phyloP scores from a whole-genome alignment of 2,113 vertebrate genomes.

The Meleagris gallopavo region DNA sequence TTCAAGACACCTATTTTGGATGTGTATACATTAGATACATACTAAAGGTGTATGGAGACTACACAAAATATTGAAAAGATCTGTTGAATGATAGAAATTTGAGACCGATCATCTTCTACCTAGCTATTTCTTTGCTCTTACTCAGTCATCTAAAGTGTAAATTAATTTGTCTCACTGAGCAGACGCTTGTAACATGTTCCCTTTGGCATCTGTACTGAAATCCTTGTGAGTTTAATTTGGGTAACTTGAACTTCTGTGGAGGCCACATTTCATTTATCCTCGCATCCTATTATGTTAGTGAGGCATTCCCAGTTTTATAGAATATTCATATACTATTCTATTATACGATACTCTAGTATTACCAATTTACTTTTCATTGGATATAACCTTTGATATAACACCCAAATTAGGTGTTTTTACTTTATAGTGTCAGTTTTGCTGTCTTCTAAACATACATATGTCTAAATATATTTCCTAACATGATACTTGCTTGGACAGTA shows the following conservation, averaged over 20 bases:
- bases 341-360: background rate
- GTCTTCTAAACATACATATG: background rate
- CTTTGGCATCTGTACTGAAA: background rate
- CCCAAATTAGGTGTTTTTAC: background rate
- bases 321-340: background rate
- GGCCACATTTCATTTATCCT: background rate
- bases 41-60: background rate
- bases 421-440: background rate
- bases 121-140: background rate
- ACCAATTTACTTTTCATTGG: background rate
- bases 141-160: background rate
- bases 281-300: background rate
- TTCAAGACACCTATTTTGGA: background rate
- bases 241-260: background rate
- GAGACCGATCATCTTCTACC: fast-evolving
- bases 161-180: background rate
- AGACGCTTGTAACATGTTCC: background rate
- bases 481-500: background rate
- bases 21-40: background rate
- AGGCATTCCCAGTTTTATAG: background rate
- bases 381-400: background rate
- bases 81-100: background rate
- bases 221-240: background rate
- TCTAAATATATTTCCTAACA: no score
- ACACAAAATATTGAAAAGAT: background rate